phyloP scores from a whole-genome alignment of 2,113 vertebrate species.

The Pitta sordida region DNA sequence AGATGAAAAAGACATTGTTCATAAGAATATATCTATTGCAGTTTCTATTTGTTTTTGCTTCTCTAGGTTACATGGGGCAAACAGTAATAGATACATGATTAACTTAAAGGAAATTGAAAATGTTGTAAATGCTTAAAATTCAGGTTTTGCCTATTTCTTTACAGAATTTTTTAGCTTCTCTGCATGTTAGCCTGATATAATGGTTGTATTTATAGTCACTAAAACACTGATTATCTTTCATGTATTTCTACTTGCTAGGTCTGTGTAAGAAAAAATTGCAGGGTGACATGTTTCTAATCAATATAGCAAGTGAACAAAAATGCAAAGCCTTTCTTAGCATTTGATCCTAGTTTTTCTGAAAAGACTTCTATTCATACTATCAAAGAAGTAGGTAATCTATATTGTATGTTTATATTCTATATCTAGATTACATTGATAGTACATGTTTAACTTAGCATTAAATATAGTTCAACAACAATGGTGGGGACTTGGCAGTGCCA shows the following conservation, averaged over 20 bases:
- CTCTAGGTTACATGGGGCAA: background rate
- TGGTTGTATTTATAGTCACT: background rate
- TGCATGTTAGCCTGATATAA: background rate
- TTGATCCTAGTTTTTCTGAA: background rate
- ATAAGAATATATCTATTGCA: background rate
- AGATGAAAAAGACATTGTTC: background rate
- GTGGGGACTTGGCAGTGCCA: background rate
- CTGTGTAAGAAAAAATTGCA: accelerated
- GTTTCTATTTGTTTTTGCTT: background rate
- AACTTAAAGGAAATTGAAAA: background rate
- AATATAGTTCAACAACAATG: background rate
- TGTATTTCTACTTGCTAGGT: background rate
- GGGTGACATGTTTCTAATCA: background rate
- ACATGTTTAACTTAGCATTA: background rate
- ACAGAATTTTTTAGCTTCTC: background rate
- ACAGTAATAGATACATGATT: background rate
- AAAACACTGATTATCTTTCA: background rate
- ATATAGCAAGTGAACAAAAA: background rate
- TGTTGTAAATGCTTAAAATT: background rate
- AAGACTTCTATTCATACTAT: background rate
- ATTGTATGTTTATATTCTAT: background rate
- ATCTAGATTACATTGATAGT: background rate
- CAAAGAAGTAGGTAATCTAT: background rate
- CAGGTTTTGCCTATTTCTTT: background rate
- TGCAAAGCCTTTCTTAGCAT: background rate